Base-by-base conservation (phyloP, 2,888 invertebrate genomes). In the Diachrysia chrysitis region DNA sequence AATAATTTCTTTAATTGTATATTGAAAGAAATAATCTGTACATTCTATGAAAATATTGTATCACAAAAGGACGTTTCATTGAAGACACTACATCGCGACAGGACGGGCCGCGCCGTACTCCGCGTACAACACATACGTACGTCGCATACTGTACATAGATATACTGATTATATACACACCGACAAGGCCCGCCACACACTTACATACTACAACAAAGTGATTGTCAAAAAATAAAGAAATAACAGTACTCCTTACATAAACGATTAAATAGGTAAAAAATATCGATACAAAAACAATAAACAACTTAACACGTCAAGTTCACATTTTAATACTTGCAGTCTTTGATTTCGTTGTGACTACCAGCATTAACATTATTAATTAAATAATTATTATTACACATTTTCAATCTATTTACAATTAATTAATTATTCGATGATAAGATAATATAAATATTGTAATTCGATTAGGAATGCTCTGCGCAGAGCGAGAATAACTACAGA, bases 301-400 rank as follows among this genome's bases (percentile, higher is more conserved):
- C 82, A 82, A 82, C 37, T 83, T 85, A 90, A 91, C 89, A 90
- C 87, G 88, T 93, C 91, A 91, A 90, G 86, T 86, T 84, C 85
- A 89, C 85, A 82, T 78, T 79, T 88, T 85, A 92, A 92, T 88
- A 93, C 92, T 89, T 84, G 94, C 95, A 95, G 95, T 95, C 95
- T 95, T 95, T 93, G 91, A 92, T 92, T 94, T 93, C 94, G 92
- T 95, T 95, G 95, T 94, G 95, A 95, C 95, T 94, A 95, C 92
- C 90, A 93, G 93, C 91, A 90, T 92, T 87, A 88, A 88, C 82
- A 83, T 82, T 78, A 79, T 83, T 86, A 80, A 85, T 87, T 81
- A 75, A 76, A 72, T 72, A 71, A 71, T 70, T 72, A 77, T 73
- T 72, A 48, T 76, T 74, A 79, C 70, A 73, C 70, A 73, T 68